phyloP scores from a whole-genome alignment of 2,888 invertebrate genomes.

The Cataglyphis livida region DNA sequence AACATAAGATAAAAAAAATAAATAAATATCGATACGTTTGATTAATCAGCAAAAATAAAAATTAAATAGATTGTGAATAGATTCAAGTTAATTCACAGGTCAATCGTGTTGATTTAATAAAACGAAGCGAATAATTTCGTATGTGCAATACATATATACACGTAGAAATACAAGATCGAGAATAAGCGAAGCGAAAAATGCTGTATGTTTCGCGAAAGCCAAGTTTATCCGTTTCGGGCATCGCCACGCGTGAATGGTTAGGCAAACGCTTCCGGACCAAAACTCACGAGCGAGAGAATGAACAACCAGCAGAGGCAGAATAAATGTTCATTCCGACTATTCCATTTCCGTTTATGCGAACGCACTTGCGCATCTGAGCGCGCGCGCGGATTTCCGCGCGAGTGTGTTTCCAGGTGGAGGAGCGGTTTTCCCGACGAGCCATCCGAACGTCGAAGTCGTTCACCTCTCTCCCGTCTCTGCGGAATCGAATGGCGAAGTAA shows the following conservation, averaged over 20 bases:
- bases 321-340: slow-evolving; percentile 42
- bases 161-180: neutral
- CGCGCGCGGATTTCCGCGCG: neutral
- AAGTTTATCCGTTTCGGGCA: neutral
- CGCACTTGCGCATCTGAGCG: slow-evolving; percentile 8
- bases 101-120: neutral
- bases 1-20: neutral
- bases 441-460: neutral
- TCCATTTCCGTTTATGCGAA: slow-evolving; percentile 51
- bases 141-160: neutral
- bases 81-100: neutral
- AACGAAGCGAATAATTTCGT: neutral
- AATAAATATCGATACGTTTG: neutral
- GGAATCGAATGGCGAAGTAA: slow-evolving; percentile 68
- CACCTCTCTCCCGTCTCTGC: neutral
- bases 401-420: slow-evolving; percentile 12
- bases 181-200: slow-evolving; percentile 1
- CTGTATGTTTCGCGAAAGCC: neutral
- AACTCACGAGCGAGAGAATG: neutral
- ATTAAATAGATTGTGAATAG: neutral
- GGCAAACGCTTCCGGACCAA: slow-evolving; percentile 6
- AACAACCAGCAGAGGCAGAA: neutral
- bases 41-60: neutral
- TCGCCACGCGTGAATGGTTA: neutral
- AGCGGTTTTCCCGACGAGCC: slow-evolving; percentile 40